A percentile compares a stretch with the other conserved stretches of the same genome.
phyloP scores from a whole-genome alignment of 2,888 invertebrate genomes.

The Folsomia manolachei region DNA sequence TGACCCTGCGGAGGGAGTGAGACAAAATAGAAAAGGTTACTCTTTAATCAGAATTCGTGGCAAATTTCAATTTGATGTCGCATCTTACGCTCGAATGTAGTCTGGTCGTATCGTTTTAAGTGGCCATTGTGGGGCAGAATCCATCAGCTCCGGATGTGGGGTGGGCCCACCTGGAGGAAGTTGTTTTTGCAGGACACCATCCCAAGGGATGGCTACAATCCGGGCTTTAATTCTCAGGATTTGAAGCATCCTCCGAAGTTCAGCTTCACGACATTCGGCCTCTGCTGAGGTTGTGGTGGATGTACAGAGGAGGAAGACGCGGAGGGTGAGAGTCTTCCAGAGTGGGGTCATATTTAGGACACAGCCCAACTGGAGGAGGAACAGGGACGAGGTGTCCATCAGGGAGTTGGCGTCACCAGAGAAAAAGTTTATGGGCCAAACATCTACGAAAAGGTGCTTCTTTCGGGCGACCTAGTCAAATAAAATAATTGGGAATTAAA shows the following conservation, averaged over 20 bases:
- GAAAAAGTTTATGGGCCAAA: conserved; percentile 94
- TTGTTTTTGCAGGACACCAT: conserved; percentile 53
- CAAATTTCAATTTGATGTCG: background rate
- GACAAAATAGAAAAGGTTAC: background rate
- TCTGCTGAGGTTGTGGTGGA: conserved; percentile 51
- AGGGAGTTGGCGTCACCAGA: conserved; percentile 68
- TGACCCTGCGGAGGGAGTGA: conserved; percentile 66
- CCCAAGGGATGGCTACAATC: conserved; percentile 61
- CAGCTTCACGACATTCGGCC: conserved; percentile 53
- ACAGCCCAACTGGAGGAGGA: conserved; percentile 94
- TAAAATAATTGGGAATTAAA: background rate
- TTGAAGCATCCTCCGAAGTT: conserved; percentile 65
- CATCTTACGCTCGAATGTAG: conserved; percentile 49
- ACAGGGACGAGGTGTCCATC: conserved; percentile 87
- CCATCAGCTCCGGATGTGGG: conserved; percentile 38
- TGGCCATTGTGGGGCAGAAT: conserved; percentile 47
- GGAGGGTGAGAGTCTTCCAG: conserved; percentile 80
- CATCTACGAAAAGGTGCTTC: conserved; percentile 78
- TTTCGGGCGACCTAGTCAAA: conserved; percentile 56
- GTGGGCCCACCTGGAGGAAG: conserved; percentile 39
- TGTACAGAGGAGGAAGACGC: conserved; percentile 78
- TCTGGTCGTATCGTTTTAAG: conserved; percentile 45
- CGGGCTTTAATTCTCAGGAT: conserved; percentile 82
- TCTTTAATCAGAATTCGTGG: conserved; percentile 22
- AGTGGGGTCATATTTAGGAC: conserved; percentile 85